Evolutionary conservation across 37 sponge, comb jelly and placozoan species (phyloP), one percentile per base, ranked within the genome.

Genomic region (Cladorhizidae sp.): DNA sequence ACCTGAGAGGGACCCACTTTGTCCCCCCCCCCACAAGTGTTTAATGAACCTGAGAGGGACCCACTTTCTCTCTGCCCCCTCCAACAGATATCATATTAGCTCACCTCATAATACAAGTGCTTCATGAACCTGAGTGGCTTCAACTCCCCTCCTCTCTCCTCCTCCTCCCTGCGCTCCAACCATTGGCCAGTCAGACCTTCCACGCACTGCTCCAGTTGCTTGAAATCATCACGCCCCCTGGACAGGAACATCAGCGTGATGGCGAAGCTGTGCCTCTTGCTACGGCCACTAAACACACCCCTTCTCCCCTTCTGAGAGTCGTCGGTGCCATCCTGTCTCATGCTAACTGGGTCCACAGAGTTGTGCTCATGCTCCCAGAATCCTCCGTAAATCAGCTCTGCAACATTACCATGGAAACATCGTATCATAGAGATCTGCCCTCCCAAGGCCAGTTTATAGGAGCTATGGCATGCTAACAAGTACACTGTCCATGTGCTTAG

Each of bases 351-450:
- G 71, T 9, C 54, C 6, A 25, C 20, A 22, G 40, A 41, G 40
- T 57, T 26, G 39, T 67, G 56, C 37, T 78, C 77, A 40, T 78
- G 36, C 71, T 85, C 80, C 89, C 93, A 88, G 70, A 82, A 93
- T 3, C 93, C 93, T 28, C 93, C 93, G 78, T 88, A 93, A 33
- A 88, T 59, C 32, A 93, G 62, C 57, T 93, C 93, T 92, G 36
- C 20, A 54, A 50, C 41, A 45, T 45, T 45, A 9, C 5, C 49
- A 45, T 9, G 9, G 8, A 45, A 5, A 45, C 49, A n/a, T n/a
- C n/a, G n/a, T n/a, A n/a, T n/a, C n/a, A n/a, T n/a, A n/a, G n/a
- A n/a, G n/a, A n/a, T n/a, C n/a, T n/a, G n/a, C n/a, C n/a, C n/a
- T n/a, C n/a, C n/a, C n/a, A n/a, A n/a, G n/a, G n/a, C n/a, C n/a